Evolutionary conservation across 2,797 vertebrate genomes (phyloP).

Genomic region (Botia kubotai): DNA sequence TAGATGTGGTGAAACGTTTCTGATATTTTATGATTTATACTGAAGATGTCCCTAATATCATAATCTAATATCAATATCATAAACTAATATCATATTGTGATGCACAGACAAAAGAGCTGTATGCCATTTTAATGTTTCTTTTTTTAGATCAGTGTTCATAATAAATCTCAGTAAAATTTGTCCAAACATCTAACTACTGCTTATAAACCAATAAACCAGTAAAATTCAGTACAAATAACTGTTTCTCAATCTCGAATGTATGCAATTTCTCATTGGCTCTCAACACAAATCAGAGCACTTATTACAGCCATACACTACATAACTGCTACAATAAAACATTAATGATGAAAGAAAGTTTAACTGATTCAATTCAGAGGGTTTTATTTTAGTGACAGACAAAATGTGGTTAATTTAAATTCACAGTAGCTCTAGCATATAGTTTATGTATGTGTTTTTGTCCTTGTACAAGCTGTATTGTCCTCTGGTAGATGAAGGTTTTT

Average conservation of each 20-base stretch:
- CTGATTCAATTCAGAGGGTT: background rate
- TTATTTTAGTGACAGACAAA: background rate
- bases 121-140: background rate
- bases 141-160: too few relatives aligned
- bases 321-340: background rate
- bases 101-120: background rate
- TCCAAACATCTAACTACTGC: background rate
- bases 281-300: too few relatives aligned
- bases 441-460: too few relatives aligned
- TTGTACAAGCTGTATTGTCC: background rate
- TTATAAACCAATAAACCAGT: too few relatives aligned
- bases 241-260: too few relatives aligned
- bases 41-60: too few relatives aligned
- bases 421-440: background rate
- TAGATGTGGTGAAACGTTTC: background rate
- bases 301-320: background rate
- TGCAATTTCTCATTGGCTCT: too few relatives aligned
- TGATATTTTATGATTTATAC: background rate
- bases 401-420: background rate
- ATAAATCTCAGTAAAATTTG: too few relatives aligned
- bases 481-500: background rate
- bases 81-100: background rate
- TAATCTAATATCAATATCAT: too few relatives aligned
- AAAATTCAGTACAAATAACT: too few relatives aligned
- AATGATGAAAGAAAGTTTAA: background rate